A percentile compares a stretch with the other conserved stretches of the same genome.
phyloP scores from a whole-genome alignment of 2,888 invertebrate genomes.

The Caenorhabditis parvicauda region DNA sequence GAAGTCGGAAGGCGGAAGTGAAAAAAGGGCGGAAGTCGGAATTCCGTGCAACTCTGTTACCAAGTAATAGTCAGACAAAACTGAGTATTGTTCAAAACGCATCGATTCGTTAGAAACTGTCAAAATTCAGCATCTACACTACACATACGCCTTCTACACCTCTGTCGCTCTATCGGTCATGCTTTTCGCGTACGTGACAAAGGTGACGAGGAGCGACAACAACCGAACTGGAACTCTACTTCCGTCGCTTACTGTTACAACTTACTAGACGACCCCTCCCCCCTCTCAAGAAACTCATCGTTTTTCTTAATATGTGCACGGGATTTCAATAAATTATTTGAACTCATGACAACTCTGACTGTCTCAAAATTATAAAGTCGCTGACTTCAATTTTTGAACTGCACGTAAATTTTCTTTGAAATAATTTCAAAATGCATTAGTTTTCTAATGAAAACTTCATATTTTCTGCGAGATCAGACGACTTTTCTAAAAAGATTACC shows the following conservation, averaged over 20 bases:
- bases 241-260: constrained; percentile 46
- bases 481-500: background rate
- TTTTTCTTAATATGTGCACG: too few species aligned
- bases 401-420: constrained; percentile 8
- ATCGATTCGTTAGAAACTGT: background rate
- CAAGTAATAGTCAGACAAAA: too few species aligned
- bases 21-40: too few species aligned
- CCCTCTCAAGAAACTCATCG: constrained; percentile 2
- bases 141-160: constrained; percentile 62
- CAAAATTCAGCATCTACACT: constrained; percentile 47
- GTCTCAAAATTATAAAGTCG: too few species aligned
- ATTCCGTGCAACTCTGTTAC: too few species aligned
- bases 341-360: too few species aligned
- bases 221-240: constrained; percentile 52
- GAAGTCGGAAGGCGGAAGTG: too few species aligned
- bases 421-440: constrained; percentile 15
- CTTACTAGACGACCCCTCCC: constrained; percentile 9
- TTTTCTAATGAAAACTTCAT: background rate
- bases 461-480: background rate
- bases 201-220: constrained; percentile 54
- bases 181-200: constrained; percentile 53
- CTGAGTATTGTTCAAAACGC: too few species aligned
- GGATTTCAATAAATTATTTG: too few species aligned
- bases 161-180: constrained; percentile 43
- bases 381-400: background rate